Evolutionary conservation across 2,888 invertebrate species (phyloP), one percentile per base, ranked within the genome.

Genomic region (Heliconius ethilla): DNA sequence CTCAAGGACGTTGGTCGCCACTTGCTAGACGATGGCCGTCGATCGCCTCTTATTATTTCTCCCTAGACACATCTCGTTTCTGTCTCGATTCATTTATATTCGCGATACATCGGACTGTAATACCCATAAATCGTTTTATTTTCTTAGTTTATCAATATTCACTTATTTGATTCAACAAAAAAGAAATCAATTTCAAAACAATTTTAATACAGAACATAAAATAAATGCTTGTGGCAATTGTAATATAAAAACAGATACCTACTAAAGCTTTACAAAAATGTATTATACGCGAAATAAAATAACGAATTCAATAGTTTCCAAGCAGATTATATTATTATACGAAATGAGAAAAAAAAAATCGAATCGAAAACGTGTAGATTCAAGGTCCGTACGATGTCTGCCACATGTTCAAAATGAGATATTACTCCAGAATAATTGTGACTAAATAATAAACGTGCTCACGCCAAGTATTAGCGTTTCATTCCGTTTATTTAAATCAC

Each of bases 61-160:
- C 89, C 86, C 85, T 90, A 90, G 90, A 91, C 90, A 92, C 89
- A 92, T 93, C 92, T 93, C 86, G 93, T 93, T 82, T 94, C 93
- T 93, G 92, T 91, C 89, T 89, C 86, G 80, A 85, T 90, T 92
- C 90, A 93, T 94, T 93, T 93, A 93, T 92, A 94, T 94, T 94
- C 94, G 93, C 90, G 91, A 92, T 92, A 90, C 90, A 89, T 91
- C 91, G 90, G 45, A 85, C 89, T 87, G 90, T 93, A 91, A 91
- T 84, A 90, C 90, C 88, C 90, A 92, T 92, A 92, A 92, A 93
- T 91, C 90, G 90, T 90, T 90, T 63, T 74, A 0, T 63, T 74
- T 25, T 59, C 55, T n/a, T 59, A 59, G 9, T 59, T 59, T 33
- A 72, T 15, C 59, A 37, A 63, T 76, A 77, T 66, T 29, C 79